These are phyloP conservation scores for Drosophila bocqueti DNA, from an alignment of 1,140 invertebrate genomes.

Conservation along the genomic window DNA sequence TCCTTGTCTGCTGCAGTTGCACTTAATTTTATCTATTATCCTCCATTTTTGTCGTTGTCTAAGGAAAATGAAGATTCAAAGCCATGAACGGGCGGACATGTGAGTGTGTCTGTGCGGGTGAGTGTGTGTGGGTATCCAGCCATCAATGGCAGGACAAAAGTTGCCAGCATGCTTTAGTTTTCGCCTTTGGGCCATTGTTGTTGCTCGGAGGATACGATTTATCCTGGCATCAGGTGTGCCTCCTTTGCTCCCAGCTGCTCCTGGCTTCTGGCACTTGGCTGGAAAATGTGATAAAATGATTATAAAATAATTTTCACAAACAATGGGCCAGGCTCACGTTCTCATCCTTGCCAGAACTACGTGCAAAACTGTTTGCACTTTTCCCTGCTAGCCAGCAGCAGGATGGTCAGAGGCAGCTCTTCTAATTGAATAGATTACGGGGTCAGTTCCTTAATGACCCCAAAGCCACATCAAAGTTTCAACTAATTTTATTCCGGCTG, in stretches of 20 bases:
- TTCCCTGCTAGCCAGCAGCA: constrained; percentile 20
- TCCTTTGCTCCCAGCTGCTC: constrained; percentile 30
- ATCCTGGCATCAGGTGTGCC: constrained; percentile 69
- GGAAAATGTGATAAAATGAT: constrained; percentile 82
- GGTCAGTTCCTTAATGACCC: constrained; percentile 50
- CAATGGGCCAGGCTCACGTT: constrained; percentile 59
- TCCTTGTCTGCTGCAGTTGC: constrained; percentile 75
- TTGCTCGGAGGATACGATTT: constrained; percentile 35
- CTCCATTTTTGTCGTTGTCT: constrained; percentile 77
- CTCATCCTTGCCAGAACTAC: constrained; percentile 33
- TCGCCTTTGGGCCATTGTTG: constrained; percentile 25
- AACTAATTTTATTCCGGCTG: constrained; percentile 33
- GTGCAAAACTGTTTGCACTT: constrained; percentile 49
- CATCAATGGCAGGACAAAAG: constrained; percentile 61
- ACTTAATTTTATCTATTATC: constrained; percentile 83
- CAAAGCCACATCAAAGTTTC: constrained; percentile 21
- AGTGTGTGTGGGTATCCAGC: constrained; percentile 26
- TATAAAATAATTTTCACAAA: constrained; percentile 81
- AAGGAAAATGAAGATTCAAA: constrained; percentile 81
- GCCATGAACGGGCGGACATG: constrained; percentile 56
- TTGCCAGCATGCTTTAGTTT: constrained; percentile 40
- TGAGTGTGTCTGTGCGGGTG: constrained; percentile 25
- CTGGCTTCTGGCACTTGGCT: constrained; percentile 50
- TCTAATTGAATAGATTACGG: constrained; percentile 68
- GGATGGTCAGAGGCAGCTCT: constrained; percentile 23